These are phyloP conservation scores for Urechis unicinctus DNA, from an alignment of 2,888 invertebrate genomes.

Conservation along the genomic window DNA sequence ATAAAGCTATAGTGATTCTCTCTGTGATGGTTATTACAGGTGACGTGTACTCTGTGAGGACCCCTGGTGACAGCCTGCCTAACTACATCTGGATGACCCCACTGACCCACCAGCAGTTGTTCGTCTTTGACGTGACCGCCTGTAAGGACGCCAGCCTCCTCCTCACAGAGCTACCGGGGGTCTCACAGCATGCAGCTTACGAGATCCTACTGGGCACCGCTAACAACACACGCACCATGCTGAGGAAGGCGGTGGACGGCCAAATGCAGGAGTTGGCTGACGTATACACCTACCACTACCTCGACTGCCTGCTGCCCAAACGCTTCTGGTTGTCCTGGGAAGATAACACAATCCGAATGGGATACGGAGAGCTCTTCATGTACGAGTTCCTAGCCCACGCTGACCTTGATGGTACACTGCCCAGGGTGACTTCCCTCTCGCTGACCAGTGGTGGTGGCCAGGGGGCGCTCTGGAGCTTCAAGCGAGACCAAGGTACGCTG, in stretches of 20 bases:
- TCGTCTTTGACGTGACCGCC: conserved; percentile 2
- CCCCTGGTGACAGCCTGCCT: background rate
- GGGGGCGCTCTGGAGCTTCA: background rate
- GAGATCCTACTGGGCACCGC: background rate
- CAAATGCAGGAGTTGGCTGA: background rate
- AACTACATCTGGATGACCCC: background rate
- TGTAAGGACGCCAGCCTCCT: conserved; percentile 1
- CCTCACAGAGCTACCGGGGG: background rate
- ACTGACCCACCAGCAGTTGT: background rate
- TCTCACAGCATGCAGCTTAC: background rate
- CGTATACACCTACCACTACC: background rate
- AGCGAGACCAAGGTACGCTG: background rate
- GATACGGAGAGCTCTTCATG: background rate
- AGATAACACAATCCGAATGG: background rate
- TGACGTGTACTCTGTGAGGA: conserved; percentile 1
- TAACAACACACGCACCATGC: background rate
- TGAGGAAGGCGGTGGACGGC: conserved; percentile 1
- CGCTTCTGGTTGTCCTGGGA: background rate
- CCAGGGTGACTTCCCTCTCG: background rate
- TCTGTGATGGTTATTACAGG: background rate
- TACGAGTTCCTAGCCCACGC: background rate
- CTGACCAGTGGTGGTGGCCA: background rate
- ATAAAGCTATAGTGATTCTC: too few relatives aligned
- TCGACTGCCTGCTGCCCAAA: background rate
- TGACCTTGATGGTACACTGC: background rate